phyloP scores from a whole-genome alignment of 2,888 invertebrate species.

The Tiliacea aurago region DNA sequence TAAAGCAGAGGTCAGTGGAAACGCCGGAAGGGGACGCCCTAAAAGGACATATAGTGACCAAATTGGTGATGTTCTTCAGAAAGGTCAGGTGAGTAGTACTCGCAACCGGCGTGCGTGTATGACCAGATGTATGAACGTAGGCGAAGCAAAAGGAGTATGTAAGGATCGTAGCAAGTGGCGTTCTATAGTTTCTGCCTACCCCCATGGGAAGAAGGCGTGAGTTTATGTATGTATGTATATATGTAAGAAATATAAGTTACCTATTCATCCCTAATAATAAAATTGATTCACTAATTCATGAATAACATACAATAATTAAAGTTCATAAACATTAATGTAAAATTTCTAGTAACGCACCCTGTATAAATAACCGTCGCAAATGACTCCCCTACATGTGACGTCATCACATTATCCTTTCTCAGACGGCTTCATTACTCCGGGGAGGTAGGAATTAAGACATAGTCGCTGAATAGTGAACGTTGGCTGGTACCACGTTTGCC shows the following conservation, averaged over 20 bases:
- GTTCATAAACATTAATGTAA: background rate
- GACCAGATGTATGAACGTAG: no score
- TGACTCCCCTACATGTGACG: conserved; percentile 5
- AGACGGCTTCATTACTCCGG: conserved; percentile 4
- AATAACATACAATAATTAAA: background rate
- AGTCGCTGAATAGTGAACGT: conserved; percentile 19
- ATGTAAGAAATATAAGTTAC: background rate
- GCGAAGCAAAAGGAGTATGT: no score
- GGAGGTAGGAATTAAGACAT: background rate
- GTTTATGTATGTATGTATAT: no score
- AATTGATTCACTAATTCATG: background rate
- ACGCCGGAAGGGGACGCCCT: no score
- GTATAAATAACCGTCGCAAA: background rate
- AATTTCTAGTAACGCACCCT: background rate
- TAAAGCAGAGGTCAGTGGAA: no score
- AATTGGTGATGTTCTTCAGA: no score
- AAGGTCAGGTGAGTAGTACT: no score
- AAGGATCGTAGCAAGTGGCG: no score
- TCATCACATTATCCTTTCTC: background rate
- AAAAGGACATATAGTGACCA: no score
- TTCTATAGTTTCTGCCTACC: no score
- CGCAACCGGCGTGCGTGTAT: no score
- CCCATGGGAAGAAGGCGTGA: no score
- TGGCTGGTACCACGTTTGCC: conserved; percentile 21
- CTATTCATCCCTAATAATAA: background rate